These are phyloP conservation scores for Acleris literana DNA, from an alignment of 2,888 invertebrate species.

Conservation along the genomic window DNA sequence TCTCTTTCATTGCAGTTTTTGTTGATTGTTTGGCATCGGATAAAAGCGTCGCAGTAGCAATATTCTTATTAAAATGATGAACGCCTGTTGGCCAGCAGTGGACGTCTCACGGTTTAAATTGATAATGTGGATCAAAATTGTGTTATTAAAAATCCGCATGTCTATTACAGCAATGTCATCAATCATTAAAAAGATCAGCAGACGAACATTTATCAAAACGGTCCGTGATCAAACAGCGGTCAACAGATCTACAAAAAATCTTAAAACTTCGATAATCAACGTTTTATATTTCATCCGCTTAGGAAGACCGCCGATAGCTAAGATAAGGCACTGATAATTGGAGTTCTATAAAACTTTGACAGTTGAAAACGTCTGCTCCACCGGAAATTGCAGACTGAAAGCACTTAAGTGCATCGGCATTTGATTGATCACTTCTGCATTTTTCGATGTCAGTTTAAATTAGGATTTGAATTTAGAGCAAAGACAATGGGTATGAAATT, in stretches of 20 bases:
- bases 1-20: too few relatives aligned
- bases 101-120: too few relatives aligned
- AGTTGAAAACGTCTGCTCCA: constrained; percentile 58
- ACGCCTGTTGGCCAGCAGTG: too few relatives aligned
- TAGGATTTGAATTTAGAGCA: not conserved
- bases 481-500: not conserved
- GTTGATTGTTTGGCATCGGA: too few relatives aligned
- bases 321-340: constrained; percentile 48
- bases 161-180: too few relatives aligned
- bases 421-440: constrained; percentile 28
- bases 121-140: too few relatives aligned
- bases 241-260: not conserved
- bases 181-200: too few relatives aligned
- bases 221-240: constrained; percentile 1
- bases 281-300: constrained; percentile 16
- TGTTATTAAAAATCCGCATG: too few relatives aligned
- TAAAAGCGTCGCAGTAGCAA: too few relatives aligned
- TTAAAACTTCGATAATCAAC: not conserved
- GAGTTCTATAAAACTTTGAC: constrained; percentile 55
- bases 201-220: not conserved
- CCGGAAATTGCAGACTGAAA: constrained; percentile 47
- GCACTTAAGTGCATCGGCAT: constrained; percentile 51
- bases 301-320: constrained; percentile 14
- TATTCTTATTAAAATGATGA: too few relatives aligned
- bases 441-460: constrained; percentile 18